Base-by-base conservation (phyloP, 2,888 invertebrate species). In the Cheilosia variabilis region DNA sequence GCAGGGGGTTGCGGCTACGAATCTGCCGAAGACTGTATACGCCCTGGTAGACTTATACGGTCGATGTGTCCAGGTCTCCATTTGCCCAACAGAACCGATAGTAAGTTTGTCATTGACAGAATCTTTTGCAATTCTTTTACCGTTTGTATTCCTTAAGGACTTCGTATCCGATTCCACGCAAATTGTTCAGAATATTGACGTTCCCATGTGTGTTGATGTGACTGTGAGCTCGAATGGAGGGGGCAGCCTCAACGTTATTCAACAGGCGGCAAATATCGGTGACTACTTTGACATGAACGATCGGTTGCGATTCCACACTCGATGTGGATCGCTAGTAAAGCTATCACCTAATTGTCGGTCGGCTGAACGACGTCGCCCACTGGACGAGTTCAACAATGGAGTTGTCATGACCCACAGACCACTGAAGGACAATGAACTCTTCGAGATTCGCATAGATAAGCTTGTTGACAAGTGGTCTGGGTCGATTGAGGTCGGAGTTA, bases 371-470 rank as follows among this genome's bases (percentile, higher is more conserved):
- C 94, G 96, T 71, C 94, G 97, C 78, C 98, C 98, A 0, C 93
- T 97, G 6, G 98, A 98, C 90, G 98, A 98, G 92, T 98, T 98
- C 91, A 98, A 98, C 91, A 98, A 98, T 92, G 98, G 98, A 0
- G 98, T 98, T 2, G 97, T 98, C 1, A 97, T 98, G 97, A 98
- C 98, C 2, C 97, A 97, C 90, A 94, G 98, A 50, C 96, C 97
- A 0, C 93, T 99, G 4, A 94, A 94, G 82, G 97, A 98, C 90
- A 96, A 97, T 89, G 98, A 98, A 92, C 92, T 98, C 22, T 99
- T 98, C 92, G 98, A 98, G 94, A 98, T 98, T 90, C 94, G 97
- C 71, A 97, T 99, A 87, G 98, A 98, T 90, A 94, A 96, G 89
- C 94, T 99, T 87, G 98, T 98, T 7, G 97, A 97, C 90, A 97